Conservation (phyloP, 2,797 vertebrate genomes). For the Thunnus albacares region DNA sequence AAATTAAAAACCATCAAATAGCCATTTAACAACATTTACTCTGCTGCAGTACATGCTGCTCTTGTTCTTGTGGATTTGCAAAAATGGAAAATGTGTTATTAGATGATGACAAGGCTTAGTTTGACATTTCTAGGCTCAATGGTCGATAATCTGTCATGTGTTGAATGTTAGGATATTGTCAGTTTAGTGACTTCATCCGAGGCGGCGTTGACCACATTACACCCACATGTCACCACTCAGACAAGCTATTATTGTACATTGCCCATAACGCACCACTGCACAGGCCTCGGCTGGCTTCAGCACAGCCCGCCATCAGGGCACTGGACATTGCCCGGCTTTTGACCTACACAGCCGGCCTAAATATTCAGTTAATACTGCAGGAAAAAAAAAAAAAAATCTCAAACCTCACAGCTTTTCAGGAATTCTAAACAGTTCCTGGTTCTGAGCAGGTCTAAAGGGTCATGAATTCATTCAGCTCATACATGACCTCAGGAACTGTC, state of each 20-base stretch:
- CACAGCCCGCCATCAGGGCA: conserved; percentile 21
- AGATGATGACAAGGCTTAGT: conserved; percentile 1
- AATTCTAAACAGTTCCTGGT: not conserved
- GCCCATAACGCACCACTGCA: conserved; percentile 40
- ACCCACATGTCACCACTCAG: conserved; percentile 30
- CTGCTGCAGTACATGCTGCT: not conserved
- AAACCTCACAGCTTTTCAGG: conserved; percentile 9
- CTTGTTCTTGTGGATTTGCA: conserved; percentile 4
- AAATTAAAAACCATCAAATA: not conserved
- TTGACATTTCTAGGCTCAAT: conserved; percentile 19
- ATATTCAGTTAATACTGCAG: conserved; percentile 10
- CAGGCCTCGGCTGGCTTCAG: conserved; percentile 21
- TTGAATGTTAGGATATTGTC: conserved; percentile 35
- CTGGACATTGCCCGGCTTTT: conserved; percentile 9
- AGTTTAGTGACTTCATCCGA: conserved; percentile 38
- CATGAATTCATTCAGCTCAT: conserved; percentile 6
- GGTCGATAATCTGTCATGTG: conserved; percentile 12
- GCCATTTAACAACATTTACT: not conserved
- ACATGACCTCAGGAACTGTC: conserved; percentile 9
- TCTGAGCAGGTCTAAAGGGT: not conserved
- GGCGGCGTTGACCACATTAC: conserved; percentile 18
- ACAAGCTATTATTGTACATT: conserved; percentile 18
- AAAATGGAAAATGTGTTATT: conserved; percentile 24
- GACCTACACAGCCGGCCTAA: conserved; percentile 1
- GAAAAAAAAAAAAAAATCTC: not conserved